Percentiles rank a stretch among this genome's conserved stretches.
Conservation (phyloP, 2,797 vertebrate species). For the Thripadectes ignobilis region DNA sequence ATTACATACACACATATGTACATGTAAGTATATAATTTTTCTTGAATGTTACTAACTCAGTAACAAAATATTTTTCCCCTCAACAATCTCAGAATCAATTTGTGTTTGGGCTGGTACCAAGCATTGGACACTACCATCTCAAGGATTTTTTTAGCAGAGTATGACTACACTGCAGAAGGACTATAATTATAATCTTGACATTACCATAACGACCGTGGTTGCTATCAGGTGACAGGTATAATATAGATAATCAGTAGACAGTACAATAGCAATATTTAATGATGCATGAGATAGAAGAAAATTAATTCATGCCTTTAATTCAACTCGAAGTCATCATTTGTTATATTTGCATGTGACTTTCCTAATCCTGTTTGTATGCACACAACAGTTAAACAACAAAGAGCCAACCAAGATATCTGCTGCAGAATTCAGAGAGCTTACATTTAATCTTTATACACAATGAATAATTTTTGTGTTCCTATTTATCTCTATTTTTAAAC, state of each 20-base stretch:
- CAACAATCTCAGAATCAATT: background rate
- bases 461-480: background rate
- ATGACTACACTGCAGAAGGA: slow-evolving; percentile 24
- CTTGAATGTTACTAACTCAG: background rate
- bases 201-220: slow-evolving; percentile 54
- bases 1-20: background rate
- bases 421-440: background rate
- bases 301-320: slow-evolving; percentile 48
- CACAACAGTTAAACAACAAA: background rate
- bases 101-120: background rate
- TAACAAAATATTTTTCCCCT: background rate
- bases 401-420: background rate
- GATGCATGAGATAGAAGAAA: slow-evolving; percentile 47
- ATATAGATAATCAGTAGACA: slow-evolving; percentile 49
- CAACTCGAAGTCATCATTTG: background rate
- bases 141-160: background rate
- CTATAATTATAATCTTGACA: slow-evolving; percentile 59
- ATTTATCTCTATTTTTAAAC: background rate
- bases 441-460: background rate
- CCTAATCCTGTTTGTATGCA: background rate
- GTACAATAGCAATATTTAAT: slow-evolving; percentile 51
- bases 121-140: background rate
- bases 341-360: background rate
- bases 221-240: slow-evolving; percentile 58
- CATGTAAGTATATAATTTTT: background rate